Conservation (phyloP, 2,113 vertebrate genomes). For the Mus spicilegus region DNA sequence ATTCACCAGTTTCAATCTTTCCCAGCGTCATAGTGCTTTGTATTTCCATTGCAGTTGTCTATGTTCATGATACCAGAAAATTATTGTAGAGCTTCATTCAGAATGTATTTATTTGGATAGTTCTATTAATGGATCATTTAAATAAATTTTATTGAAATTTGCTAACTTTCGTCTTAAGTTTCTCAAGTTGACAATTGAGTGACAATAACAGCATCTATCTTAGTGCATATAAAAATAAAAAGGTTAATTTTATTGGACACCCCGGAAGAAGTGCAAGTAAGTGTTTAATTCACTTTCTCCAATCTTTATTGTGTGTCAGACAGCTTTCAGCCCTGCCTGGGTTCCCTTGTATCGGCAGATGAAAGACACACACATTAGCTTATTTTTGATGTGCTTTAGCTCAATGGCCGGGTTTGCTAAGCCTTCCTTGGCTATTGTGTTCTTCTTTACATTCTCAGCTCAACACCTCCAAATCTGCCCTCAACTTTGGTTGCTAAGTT, state of each 20-base stretch:
- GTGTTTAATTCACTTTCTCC: background rate
- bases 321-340: background rate
- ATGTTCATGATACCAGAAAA: background rate
- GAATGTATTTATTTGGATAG: background rate
- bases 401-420: no score
- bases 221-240: background rate
- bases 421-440: no score
- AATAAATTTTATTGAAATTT: conserved; percentile 53
- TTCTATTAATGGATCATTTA: conserved; percentile 39
- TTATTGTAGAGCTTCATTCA: background rate
- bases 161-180: conserved; percentile 42
- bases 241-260: background rate
- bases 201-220: background rate
- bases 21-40: background rate
- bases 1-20: background rate
- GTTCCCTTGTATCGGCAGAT: no score
- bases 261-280: background rate
- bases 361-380: no score
- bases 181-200: conserved; percentile 15
- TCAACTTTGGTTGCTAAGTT: no score
- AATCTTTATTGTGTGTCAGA: background rate
- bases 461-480: no score
- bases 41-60: background rate
- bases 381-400: no score
- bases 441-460: no score